Conservation (phyloP, 2,888 invertebrate species). For the Reticulitermes lucifugus region DNA sequence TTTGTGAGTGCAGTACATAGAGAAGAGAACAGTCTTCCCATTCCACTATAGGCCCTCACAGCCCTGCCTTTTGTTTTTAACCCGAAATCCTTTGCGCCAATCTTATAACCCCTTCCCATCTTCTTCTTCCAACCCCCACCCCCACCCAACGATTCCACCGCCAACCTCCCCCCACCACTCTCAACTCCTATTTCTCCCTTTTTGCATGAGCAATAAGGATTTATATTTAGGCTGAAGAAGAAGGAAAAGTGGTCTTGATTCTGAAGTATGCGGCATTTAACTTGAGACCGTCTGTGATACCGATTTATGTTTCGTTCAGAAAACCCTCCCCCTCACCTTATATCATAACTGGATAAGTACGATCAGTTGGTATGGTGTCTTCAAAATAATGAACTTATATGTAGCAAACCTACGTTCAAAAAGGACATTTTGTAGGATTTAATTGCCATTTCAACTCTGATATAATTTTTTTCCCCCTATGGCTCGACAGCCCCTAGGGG, state of each 20-base stretch:
- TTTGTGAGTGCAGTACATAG: constrained; percentile 45
- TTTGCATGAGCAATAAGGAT: constrained; percentile 59
- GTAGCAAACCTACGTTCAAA: too few relatives aligned
- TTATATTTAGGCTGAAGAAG: constrained; percentile 53
- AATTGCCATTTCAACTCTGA: too few relatives aligned
- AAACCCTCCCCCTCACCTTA: too few relatives aligned
- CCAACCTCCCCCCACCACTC: constrained; percentile 30
- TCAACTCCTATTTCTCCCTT: constrained; percentile 55
- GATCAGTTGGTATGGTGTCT: too few relatives aligned
- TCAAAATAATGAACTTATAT: too few relatives aligned
- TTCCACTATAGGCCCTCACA: constrained; percentile 6
- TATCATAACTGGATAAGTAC: too few relatives aligned
- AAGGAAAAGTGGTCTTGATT: constrained; percentile 38
- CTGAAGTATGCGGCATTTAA: constrained; percentile 24
- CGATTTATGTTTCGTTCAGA: too few relatives aligned
- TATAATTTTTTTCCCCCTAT: too few relatives aligned
- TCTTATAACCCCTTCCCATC: constrained; percentile 45
- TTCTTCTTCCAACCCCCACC: constrained; percentile 37
- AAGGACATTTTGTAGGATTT: too few relatives aligned
- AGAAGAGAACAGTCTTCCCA: constrained; percentile 24
- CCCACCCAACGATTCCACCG: constrained; percentile 49
- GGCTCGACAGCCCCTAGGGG: too few relatives aligned
- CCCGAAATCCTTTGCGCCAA: constrained; percentile 53
- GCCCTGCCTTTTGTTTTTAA: constrained; percentile 52
- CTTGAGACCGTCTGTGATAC: constrained; percentile 17